Conservation (phyloP, 2,888 invertebrate genomes). For the Ormyrus thymus region DNA sequence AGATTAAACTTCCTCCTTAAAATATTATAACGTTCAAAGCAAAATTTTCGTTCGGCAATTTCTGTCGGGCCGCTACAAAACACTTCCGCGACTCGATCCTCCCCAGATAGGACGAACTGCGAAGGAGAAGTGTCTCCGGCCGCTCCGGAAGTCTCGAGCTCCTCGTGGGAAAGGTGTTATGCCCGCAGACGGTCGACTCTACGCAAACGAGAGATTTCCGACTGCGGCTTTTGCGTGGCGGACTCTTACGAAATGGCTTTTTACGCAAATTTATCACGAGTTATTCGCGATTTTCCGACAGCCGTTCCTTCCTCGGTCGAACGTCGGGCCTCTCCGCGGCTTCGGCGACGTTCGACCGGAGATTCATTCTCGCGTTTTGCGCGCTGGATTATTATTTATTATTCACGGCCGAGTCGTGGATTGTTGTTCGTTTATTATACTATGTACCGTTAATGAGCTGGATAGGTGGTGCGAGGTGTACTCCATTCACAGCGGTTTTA, state of each 20-base stretch:
- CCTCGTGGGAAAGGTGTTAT: slow-evolving; percentile 38
- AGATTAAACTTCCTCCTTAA: no score
- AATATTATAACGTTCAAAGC: not conserved
- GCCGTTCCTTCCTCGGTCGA: no score
- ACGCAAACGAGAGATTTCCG: slow-evolving; percentile 21
- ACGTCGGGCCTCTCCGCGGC: no score
- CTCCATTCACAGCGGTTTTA: not conserved
- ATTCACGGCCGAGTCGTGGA: no score
- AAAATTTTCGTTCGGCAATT: not conserved
- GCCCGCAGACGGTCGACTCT: not conserved
- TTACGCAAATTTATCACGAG: no score
- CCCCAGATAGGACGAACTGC: not conserved
- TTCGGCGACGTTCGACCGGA: no score
- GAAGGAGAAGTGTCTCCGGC: not conserved
- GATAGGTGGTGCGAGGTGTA: not conserved
- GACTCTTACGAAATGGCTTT: not conserved
- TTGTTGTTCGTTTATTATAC: no score
- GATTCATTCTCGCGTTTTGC: no score
- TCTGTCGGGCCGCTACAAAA: not conserved
- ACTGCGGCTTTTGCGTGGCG: no score
- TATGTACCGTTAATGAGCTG: no score
- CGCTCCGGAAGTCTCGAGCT: slow-evolving; percentile 49
- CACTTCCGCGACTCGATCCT: slow-evolving; percentile 1
- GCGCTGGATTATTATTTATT: no score
- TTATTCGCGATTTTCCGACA: no score